Evolutionary conservation across 2,888 invertebrate genomes (phyloP), one percentile per base, ranked within the genome.

Genomic region (Balanococcus diminutus): DNA sequence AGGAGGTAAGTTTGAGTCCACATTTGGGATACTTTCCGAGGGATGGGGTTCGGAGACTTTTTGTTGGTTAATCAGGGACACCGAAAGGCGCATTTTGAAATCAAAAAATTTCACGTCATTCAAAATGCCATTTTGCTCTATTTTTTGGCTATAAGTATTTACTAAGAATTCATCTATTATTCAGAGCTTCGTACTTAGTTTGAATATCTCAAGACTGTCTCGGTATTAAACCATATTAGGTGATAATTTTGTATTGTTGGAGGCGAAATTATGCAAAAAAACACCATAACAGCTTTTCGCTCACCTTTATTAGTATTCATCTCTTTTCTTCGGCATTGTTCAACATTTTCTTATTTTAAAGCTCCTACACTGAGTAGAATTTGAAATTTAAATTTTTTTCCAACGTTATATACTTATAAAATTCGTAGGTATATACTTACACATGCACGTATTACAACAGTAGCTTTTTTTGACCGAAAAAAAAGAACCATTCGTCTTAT

Each of bases 341-440:
- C 67, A 28, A 67, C 67, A 67, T 67, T 67, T 67, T 28, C 56
- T 22, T 28, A 9, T 28, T 67, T 67, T 67, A 25, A 28, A 67
- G 67, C 67, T 67, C 16, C 19, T 67, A 67, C 28, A 67, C 25
- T 5, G 28, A 28, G 67, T 67, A 16, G 28, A 67, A 67, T 67
- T 67, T 67, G 67, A 67, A 67, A 67, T 67, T 67, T 67, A 67
- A 67, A 67, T 67, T 67, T 67, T 67, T 67, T 67, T 28, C 5
- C 56, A 56, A 56, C 56, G 56, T 56, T 56, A 14, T 42, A 1
- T 56, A 67, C 67, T 28, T 67, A 56, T 67, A 67, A 28, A 67
- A 28, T 67, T 67, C 67, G 67, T 67, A 67, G n/a, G n/a, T 61
- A 61, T 11, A 25, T 56, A 56, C 56, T 16, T 56, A 5, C 11